Conservation (phyloP, 2,888 invertebrate species). For the Mythimna albipuncta region DNA sequence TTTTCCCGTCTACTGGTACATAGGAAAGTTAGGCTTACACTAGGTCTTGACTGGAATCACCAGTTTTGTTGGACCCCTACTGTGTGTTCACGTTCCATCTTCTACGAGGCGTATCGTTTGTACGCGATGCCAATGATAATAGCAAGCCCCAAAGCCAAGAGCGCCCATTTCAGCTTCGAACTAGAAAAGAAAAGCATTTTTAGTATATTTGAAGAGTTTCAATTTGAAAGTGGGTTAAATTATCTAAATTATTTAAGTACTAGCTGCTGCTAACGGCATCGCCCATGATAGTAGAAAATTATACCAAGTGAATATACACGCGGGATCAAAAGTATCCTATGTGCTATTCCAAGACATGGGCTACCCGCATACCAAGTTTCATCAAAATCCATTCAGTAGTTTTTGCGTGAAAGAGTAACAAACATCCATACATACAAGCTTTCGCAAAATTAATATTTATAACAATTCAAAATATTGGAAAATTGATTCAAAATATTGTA, state of each 20-base stretch:
- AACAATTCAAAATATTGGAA: background rate
- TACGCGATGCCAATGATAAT: slow-evolving; percentile 74
- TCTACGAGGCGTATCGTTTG: slow-evolving; percentile 72
- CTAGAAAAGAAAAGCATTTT: slow-evolving; percentile 60
- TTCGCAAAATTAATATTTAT: background rate
- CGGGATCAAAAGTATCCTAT: too few relatives aligned
- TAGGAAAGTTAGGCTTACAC: slow-evolving; percentile 53
- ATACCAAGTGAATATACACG: too few relatives aligned
- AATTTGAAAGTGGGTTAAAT: slow-evolving; percentile 15
- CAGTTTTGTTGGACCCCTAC: slow-evolving; percentile 58
- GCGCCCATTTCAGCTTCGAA: slow-evolving; percentile 76
- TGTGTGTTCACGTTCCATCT: slow-evolving; percentile 31
- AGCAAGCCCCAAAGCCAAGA: slow-evolving; percentile 78
- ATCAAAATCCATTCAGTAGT: too few relatives aligned
- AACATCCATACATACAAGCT: background rate
- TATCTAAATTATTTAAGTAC: background rate
- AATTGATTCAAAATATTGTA: background rate
- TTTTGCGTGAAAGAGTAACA: too few relatives aligned
- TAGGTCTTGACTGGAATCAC: slow-evolving; percentile 54
- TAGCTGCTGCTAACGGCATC: too few relatives aligned
- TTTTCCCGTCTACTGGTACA: slow-evolving; percentile 22
- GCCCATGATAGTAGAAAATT: too few relatives aligned
- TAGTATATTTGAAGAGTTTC: background rate
- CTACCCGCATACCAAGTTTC: too few relatives aligned
- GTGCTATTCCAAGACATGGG: too few relatives aligned